A percentile compares a stretch with the other conserved stretches of the same genome.
Conservation (phyloP, 2,888 invertebrate species). For the Drosophila testacea region DNA sequence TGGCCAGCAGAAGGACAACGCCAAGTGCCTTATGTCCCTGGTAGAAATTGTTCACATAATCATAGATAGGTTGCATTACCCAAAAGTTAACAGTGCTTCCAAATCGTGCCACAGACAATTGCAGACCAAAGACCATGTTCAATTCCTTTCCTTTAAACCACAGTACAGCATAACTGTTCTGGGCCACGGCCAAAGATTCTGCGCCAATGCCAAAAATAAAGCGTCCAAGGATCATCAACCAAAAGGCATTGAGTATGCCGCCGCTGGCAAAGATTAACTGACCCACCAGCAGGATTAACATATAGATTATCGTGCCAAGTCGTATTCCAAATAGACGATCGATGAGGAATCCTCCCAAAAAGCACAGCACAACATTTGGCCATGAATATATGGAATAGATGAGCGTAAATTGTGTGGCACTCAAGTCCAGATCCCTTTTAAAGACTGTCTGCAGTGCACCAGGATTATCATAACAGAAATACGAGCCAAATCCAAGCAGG, state of each 20-base stretch:
- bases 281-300: constrained; percentile 93
- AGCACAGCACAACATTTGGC: constrained; percentile 98
- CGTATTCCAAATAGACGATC: constrained; percentile 98
- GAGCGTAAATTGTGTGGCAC: constrained; percentile 92
- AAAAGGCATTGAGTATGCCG: constrained; percentile 92
- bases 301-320: constrained; percentile 95
- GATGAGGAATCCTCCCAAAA: constrained; percentile 97
- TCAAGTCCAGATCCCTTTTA: constrained; percentile 91
- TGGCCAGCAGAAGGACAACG: constrained; percentile 91
- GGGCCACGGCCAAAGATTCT: constrained; percentile 97
- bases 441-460: constrained; percentile 95
- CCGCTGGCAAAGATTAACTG: constrained; percentile 96
- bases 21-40: constrained; percentile 90
- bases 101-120: constrained; percentile 96
- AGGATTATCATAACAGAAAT: constrained; percentile 99
- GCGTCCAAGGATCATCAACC: constrained; percentile 96
- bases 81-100: constrained; percentile 98
- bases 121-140: constrained; percentile 99
- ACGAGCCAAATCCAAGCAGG: constrained; percentile 97
- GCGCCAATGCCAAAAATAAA: constrained; percentile 99
- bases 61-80: constrained; percentile 95
- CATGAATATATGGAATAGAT: constrained; percentile 98
- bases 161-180: constrained; percentile 98
- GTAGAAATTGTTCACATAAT: constrained; percentile 89
- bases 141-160: constrained; percentile 99